Evolutionary conservation across 1,140 invertebrate genomes (phyloP).

Genomic region (Aphaenogaster rudis): DNA sequence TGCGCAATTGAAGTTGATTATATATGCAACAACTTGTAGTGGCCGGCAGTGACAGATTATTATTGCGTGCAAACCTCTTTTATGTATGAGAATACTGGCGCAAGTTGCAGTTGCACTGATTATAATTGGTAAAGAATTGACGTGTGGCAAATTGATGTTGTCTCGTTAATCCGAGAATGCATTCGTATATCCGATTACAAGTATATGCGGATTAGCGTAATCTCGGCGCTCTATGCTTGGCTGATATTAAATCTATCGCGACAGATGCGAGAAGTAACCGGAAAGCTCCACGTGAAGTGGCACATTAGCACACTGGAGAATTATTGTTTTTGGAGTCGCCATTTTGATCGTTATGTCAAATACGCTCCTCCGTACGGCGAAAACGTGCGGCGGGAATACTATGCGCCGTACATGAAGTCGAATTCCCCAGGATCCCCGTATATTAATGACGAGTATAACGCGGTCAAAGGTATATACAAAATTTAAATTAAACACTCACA

Average conservation of each 20-base stretch:
- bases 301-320: conserved; percentile 64
- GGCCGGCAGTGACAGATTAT: not conserved
- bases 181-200: not conserved
- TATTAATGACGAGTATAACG: not conserved
- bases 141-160: not conserved
- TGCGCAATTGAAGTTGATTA: not conserved
- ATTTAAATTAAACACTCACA: conserved; percentile 79
- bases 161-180: not conserved
- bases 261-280: not conserved
- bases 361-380: conserved; percentile 29
- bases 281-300: conserved; percentile 20
- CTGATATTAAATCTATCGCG: not conserved
- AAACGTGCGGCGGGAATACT: not conserved
- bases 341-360: conserved; percentile 79
- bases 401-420: not conserved
- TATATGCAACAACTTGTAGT: no score
- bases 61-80: conserved; percentile 19
- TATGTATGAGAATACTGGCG: not conserved
- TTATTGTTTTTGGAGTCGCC: conserved; percentile 82
- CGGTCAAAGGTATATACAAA: conserved; percentile 53
- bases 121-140: not conserved
- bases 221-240: not conserved
- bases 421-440: not conserved
- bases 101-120: not conserved
- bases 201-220: not conserved